Base-by-base conservation (phyloP, 2,113 vertebrate genomes). In the cattle (Bos taurus) region DNA sequence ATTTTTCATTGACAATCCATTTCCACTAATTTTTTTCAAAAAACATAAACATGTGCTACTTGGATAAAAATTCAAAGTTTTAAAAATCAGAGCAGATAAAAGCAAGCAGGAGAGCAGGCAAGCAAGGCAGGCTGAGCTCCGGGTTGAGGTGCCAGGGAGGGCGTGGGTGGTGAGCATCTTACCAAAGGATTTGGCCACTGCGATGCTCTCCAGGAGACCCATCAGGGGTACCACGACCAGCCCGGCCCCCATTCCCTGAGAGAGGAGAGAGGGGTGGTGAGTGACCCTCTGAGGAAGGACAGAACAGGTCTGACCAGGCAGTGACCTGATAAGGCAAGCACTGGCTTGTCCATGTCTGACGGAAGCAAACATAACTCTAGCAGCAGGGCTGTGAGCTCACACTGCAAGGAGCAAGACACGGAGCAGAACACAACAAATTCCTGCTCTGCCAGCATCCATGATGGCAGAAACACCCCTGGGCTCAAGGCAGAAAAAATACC, bases 141-240 rank as follows among this genome's bases (percentile, higher is more conserved):
- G 0, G 46, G 56, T 1, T 23, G 52, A 9, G 91, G 28, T 3
- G 3, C 12, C 2, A 7, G 13, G 33, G 9, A 6, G 50, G 62
- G 30, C 0, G 0, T 2, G 43, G 59, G 23, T 3, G 56, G 23
- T 4, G 3, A 54, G 43, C 4, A 48, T 67, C 99, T 64, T 98
- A 99, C 99, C 99, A 0, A 99, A 99, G 43, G 99, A 99, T 98
- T 99, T 99, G 40, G 99, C 99, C 82, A 99, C 99, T 0, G 99
- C 99, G 0, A 99, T 78, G 60, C 99, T 99, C 98, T 99, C 99
- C 99, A 99, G 95, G 74, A 99, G 98, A 4, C 99, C 99, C 99
- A 99, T 99, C 89, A 99, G 98, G 0, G 99, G 99, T 92, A 99
- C 99, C 92, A 99, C 99, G 0, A 99, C 99, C 95, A 99, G 98